Percentiles rank a stretch among this genome's conserved stretches.
phyloP scores from a whole-genome alignment of 1,140 invertebrate species.

The Drosophila bifasciata region DNA sequence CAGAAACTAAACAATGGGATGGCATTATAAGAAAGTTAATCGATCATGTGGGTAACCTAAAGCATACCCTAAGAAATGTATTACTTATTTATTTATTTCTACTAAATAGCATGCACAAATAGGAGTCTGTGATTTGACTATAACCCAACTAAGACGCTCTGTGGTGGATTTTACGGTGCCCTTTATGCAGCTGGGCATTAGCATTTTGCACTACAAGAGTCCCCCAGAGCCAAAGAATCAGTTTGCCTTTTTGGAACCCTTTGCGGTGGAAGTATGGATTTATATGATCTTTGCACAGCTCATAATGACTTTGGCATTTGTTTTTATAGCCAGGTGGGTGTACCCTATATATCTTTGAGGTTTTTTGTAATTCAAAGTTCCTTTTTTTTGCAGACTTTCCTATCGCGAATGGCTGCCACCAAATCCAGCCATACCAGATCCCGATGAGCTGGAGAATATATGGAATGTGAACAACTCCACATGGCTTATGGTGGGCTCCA shows the following conservation, averaged over 20 bases:
- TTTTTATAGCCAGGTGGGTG: slow-evolving; percentile 93
- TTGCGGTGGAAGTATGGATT: slow-evolving; percentile 97
- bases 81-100: neutral
- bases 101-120: slow-evolving; percentile 94
- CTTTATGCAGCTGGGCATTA: slow-evolving; percentile 95
- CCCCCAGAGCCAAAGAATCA: slow-evolving; percentile 94
- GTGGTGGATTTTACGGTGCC: slow-evolving; percentile 96
- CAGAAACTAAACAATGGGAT: slow-evolving; percentile 90
- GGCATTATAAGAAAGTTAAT: slow-evolving; percentile 93
- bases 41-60: slow-evolving; percentile 88
- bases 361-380: no score
- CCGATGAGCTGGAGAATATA: slow-evolving; percentile 91
- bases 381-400: slow-evolving; percentile 86
- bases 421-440: slow-evolving; percentile 89
- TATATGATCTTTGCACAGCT: slow-evolving; percentile 97
- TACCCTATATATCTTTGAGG: accelerated
- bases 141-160: slow-evolving; percentile 91
- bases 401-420: slow-evolving; percentile 94
- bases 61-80: no score
- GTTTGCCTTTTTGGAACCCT: slow-evolving; percentile 95
- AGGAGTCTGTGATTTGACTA: slow-evolving; percentile 94
- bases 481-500: slow-evolving; percentile 92
- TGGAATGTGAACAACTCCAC: slow-evolving; percentile 90
- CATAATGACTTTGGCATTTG: slow-evolving; percentile 94
- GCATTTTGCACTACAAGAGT: slow-evolving; percentile 94